A percentile compares a stretch with the other conserved stretches of the same genome.
Conservation (phyloP, 2,888 invertebrate genomes). For the Dynastes hyllus region DNA sequence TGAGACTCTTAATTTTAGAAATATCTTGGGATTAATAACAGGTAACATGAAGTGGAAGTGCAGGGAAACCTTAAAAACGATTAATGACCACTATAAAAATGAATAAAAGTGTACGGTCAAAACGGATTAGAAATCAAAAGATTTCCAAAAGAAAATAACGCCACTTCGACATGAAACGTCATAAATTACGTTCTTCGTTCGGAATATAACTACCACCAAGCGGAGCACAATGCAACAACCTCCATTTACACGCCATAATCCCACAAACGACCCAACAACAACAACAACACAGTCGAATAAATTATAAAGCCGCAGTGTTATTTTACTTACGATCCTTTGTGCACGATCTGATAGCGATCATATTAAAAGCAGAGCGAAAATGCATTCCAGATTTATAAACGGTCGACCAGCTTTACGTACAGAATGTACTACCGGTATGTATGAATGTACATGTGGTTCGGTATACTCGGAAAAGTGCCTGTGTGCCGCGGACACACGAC, state of each 20-base stretch:
- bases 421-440: not conserved
- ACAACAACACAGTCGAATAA: not conserved
- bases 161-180: no score
- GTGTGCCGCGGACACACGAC: constrained; percentile 25
- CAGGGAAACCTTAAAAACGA: no score
- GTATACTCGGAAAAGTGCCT: no score
- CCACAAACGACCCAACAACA: constrained; percentile 11
- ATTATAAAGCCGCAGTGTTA: constrained; percentile 22
- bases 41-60: no score
- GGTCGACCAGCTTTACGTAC: not conserved
- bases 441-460: not conserved
- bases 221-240: not conserved
- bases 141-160: no score
- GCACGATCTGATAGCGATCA: constrained; percentile 35
- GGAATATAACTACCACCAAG: no score
- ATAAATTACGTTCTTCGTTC: no score
- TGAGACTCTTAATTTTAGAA: no score
- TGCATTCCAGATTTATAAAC: constrained; percentile 37
- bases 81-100: no score
- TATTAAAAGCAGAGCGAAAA: constrained; percentile 31
- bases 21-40: no score
- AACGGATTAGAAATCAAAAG: no score
- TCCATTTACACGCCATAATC: constrained; percentile 5
- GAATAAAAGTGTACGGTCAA: no score
- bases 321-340: constrained; percentile 33